phyloP scores from a whole-genome alignment of 2,113 vertebrate species.

The Platysteira castanea region DNA sequence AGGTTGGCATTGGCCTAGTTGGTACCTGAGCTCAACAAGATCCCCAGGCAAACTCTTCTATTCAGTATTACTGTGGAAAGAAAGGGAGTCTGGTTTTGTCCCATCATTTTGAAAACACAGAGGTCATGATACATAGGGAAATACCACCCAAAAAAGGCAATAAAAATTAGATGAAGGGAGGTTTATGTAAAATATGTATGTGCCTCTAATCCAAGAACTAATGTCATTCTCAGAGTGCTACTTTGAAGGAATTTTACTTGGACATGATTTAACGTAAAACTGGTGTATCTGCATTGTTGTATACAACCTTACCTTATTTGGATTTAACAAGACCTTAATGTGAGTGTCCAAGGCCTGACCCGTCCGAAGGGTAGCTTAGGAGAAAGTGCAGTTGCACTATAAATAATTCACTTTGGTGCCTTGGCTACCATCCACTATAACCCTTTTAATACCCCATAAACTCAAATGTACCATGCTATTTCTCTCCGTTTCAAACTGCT shows the following conservation, averaged over 20 bases:
- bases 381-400: conserved; percentile 31
- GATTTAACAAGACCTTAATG: conserved; percentile 37
- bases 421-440: conserved; percentile 30
- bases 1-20: neutral
- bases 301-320: neutral
- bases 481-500: conserved; percentile 47
- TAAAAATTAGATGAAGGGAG: neutral
- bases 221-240: neutral
- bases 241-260: neutral
- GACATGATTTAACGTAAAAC: neutral
- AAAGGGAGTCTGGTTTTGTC: neutral
- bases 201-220: neutral
- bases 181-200: neutral
- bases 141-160: neutral
- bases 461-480: conserved; percentile 68
- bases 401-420: conserved; percentile 54
- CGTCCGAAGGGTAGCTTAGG: neutral
- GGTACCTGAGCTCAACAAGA: neutral
- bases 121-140: neutral
- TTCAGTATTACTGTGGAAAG: neutral
- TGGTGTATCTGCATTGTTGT: neutral
- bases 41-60: neutral
- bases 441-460: conserved; percentile 70
- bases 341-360: conserved; percentile 2
- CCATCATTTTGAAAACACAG: neutral